A percentile compares a stretch with the other conserved stretches of the same genome.
phyloP scores from a whole-genome alignment of 2,113 vertebrate genomes.

The Odocoileus virginianus region DNA sequence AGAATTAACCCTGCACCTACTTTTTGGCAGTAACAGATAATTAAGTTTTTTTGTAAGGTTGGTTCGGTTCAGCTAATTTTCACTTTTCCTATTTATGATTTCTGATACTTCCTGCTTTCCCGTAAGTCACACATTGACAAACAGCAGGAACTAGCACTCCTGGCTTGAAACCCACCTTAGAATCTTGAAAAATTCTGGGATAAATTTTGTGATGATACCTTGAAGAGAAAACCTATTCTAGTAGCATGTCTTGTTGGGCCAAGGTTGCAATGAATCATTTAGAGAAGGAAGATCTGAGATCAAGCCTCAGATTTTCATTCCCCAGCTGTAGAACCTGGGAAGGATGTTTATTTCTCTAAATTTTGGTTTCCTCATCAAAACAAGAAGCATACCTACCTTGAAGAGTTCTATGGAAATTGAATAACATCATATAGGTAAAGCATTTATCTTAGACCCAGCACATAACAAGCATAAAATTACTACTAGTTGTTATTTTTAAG shows the following conservation, averaged over 20 bases:
- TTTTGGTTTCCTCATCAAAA: constrained; percentile 5
- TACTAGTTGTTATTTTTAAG: background rate
- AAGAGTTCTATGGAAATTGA: background rate
- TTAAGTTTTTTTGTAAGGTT: background rate
- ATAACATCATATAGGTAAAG: background rate
- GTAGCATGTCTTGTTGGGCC: background rate
- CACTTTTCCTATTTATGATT: background rate
- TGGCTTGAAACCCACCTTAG: background rate
- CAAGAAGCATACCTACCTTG: background rate
- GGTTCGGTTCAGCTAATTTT: background rate
- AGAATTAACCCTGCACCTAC: constrained; percentile 44
- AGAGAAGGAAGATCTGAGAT: background rate
- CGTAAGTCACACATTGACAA: background rate
- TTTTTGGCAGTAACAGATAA: background rate
- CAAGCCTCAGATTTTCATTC: background rate
- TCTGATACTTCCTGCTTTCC: background rate
- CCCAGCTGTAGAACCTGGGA: background rate
- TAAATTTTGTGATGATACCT: background rate
- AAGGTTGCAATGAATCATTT: background rate
- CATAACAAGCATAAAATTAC: background rate
- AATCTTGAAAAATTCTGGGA: background rate
- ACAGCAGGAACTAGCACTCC: background rate
- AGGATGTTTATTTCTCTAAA: background rate
- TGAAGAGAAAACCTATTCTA: background rate
- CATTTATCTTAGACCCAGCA: background rate